Percentiles rank a stretch among this genome's conserved stretches.
These are phyloP conservation scores for Meloidogyne chitwoodi DNA, from an alignment of 1,140 invertebrate species.

Conservation along the genomic window DNA sequence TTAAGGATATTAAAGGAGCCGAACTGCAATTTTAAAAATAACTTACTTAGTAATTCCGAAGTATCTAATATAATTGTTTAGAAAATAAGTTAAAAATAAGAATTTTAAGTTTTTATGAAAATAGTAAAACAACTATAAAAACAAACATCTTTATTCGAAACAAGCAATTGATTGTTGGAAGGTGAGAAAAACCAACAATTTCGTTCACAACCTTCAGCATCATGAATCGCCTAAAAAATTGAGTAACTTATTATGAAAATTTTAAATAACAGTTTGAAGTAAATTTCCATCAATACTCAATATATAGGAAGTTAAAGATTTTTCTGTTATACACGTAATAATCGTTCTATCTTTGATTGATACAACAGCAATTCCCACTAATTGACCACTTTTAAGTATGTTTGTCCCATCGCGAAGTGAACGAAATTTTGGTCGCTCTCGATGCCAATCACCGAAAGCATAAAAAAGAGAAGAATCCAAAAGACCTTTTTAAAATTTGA, in stretches of 20 bases:
- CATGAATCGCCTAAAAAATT: neutral
- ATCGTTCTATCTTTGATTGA: neutral
- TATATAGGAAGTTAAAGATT: constrained; percentile 11
- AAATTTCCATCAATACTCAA: constrained; percentile 6
- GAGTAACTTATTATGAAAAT: neutral
- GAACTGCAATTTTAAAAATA: too few species aligned
- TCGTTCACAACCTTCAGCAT: constrained; percentile 17
- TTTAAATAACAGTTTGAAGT: neutral
- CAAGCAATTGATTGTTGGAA: constrained; percentile 43
- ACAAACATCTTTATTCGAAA: constrained; percentile 42
- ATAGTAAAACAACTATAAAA: neutral
- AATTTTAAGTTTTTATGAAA: neutral
- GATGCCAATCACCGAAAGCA: neutral
- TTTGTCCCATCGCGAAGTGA: constrained; percentile 8
- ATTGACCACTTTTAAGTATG: constrained; percentile 2
- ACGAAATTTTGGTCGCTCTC: neutral
- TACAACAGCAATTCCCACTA: constrained; percentile 3
- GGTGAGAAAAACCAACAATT: constrained; percentile 46
- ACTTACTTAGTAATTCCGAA: too few species aligned
- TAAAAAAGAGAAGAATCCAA: constrained; percentile 15
- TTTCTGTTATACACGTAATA: constrained; percentile 3
- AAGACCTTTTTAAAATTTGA: constrained; percentile 1
- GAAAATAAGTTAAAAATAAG: too few species aligned
- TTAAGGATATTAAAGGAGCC: neutral
- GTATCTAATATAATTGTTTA: too few species aligned